Percentiles rank a stretch among this genome's conserved stretches.
Evolutionary conservation across 2,113 vertebrate species (phyloP).

Genomic region (Odontesthes bonariensis): DNA sequence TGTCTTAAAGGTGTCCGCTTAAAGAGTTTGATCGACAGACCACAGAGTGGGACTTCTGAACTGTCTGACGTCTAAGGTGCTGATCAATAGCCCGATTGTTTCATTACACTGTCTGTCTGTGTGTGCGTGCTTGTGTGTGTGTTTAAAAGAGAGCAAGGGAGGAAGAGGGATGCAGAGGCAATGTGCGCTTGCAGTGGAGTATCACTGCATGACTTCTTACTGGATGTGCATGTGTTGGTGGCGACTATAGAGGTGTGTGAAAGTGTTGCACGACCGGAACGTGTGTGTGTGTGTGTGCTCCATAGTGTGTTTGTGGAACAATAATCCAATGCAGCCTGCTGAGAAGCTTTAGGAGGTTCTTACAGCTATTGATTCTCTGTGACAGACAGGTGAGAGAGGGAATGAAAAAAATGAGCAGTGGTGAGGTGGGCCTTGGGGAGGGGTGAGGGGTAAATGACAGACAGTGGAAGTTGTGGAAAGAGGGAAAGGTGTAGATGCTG

Average conservation of each 20-base stretch:
- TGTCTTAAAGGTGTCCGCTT: conserved; percentile 59
- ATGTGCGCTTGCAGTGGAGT: conserved; percentile 43
- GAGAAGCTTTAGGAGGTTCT: conserved; percentile 66
- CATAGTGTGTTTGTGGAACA: not conserved
- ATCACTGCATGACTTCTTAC: conserved; percentile 67
- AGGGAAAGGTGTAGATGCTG: not conserved
- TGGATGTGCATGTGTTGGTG: conserved; percentile 33
- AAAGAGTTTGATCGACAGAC: conserved; percentile 64
- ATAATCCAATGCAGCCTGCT: conserved; percentile 38
- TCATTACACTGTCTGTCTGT: conserved; percentile 42
- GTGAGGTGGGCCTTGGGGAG: conserved; percentile 16
- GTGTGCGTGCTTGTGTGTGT: conserved; percentile 36
- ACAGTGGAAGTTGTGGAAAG: conserved; percentile 1
- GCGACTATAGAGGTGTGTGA: conserved; percentile 17
- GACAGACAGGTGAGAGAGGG: conserved; percentile 60
- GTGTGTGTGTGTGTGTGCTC: not conserved
- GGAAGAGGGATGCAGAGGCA: conserved; percentile 39
- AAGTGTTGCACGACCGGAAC: not conserved
- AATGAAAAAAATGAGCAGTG: conserved; percentile 4
- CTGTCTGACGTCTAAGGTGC: conserved; percentile 62
- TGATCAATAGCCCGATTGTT: conserved; percentile 77
- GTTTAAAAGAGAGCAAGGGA: conserved; percentile 14
- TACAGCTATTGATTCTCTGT: conserved; percentile 64
- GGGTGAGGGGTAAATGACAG: conserved; percentile 7
- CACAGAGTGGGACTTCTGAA: conserved; percentile 52